A percentile compares a stretch with the other conserved stretches of the same genome.
Evolutionary conservation across 2,113 vertebrate genomes (phyloP).

Genomic region (Halichoerus grypus): DNA sequence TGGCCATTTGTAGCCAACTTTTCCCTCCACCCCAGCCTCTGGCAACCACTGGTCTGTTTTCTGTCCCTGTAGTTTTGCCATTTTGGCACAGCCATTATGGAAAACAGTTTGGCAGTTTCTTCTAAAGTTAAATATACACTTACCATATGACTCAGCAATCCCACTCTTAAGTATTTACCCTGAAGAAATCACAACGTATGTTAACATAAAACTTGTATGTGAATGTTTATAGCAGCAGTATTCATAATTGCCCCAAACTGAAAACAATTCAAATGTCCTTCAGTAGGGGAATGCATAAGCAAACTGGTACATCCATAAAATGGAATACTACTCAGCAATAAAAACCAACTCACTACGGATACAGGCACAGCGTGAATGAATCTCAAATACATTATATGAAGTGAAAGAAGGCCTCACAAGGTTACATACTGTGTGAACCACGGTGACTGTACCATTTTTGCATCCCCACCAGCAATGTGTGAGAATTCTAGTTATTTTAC

Average conservation of each 20-base stretch:
- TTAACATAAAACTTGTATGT: neutral
- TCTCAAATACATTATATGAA: neutral
- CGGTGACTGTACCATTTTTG: neutral
- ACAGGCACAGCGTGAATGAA: neutral
- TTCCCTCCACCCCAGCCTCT: neutral
- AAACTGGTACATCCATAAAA: conserved; percentile 32
- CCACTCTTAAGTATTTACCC: conserved; percentile 12
- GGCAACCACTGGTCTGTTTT: conserved; percentile 15
- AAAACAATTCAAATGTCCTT: conserved; percentile 3
- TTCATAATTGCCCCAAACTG: neutral
- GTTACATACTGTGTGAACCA: neutral
- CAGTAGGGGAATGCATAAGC: neutral
- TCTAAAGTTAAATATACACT: conserved; percentile 52
- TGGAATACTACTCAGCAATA: conserved; percentile 27
- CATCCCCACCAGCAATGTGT: neutral
- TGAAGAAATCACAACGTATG: conserved; percentile 53
- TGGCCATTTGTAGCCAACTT: neutral
- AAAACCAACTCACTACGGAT: neutral
- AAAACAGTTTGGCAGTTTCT: conserved; percentile 55
- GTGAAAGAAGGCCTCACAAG: conserved; percentile 13
- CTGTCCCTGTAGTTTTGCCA: conserved; percentile 28
- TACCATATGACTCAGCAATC: conserved; percentile 50
- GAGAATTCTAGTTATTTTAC: neutral
- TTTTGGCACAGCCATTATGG: conserved; percentile 4
- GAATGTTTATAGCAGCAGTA: conserved; percentile 7